A percentile compares a stretch with the other conserved stretches of the same genome.
Conservation (phyloP, 2,888 invertebrate species). For the Lingula anatina region DNA sequence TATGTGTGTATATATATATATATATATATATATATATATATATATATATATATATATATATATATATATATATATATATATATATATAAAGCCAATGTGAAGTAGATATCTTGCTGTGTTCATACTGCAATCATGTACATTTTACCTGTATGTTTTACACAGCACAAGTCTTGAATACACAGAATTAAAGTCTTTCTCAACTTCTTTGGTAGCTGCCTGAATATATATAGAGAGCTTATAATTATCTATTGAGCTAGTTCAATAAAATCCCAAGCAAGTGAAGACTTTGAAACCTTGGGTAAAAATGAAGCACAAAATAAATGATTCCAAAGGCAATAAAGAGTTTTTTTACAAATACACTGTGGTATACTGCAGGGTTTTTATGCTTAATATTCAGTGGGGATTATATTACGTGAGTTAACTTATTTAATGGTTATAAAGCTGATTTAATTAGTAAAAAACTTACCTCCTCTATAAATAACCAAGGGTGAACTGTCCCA, state of each 20-base stretch:
- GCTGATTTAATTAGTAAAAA: slow-evolving; percentile 7
- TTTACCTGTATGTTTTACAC: slow-evolving; percentile 87
- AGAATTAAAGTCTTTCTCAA: slow-evolving; percentile 95
- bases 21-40: too few relatives aligned
- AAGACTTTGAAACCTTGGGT: neutral
- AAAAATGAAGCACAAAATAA: neutral
- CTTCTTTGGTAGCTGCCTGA: slow-evolving; percentile 83
- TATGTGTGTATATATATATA: too few relatives aligned
- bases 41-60: too few relatives aligned
- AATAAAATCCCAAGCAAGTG: neutral
- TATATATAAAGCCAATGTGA: too few relatives aligned
- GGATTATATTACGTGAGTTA: neutral
- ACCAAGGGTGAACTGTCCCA: slow-evolving; percentile 96
- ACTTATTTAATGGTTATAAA: neutral
- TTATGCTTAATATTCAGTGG: too few relatives aligned
- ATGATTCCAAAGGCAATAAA: neutral
- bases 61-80: too few relatives aligned
- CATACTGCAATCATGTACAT: too few relatives aligned
- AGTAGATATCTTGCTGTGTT: too few relatives aligned
- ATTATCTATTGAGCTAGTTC: too few relatives aligned
- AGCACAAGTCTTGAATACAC: slow-evolving; percentile 94
- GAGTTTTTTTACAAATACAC: too few relatives aligned
- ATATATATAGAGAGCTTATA: neutral
- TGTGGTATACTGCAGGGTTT: too few relatives aligned
- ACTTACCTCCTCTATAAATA: slow-evolving; percentile 85